phyloP scores from a whole-genome alignment of 92 coral and sea anemone genomes.

The Desmophyllum pertusum region DNA sequence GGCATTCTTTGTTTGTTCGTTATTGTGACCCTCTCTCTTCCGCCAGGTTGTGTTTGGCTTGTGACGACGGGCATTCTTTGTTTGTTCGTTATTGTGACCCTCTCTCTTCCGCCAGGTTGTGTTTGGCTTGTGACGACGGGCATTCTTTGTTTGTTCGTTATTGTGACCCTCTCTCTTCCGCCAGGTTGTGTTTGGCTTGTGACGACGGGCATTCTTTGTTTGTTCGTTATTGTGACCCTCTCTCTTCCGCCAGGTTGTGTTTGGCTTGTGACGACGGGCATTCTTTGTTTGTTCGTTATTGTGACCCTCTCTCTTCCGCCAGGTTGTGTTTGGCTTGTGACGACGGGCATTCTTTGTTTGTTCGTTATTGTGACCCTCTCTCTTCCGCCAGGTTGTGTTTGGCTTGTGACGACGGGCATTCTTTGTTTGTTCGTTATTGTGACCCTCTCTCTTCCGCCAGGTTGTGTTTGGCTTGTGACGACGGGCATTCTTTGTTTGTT shows the following conservation, averaged over 20 bases:
- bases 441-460: too few species aligned
- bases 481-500: too few species aligned
- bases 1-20: slow-evolving; percentile 31
- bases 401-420: too few species aligned
- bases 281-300: slow-evolving; percentile 26
- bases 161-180: slow-evolving; percentile 36
- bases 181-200: slow-evolving; percentile 38
- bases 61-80: slow-evolving; percentile 39
- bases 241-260: slow-evolving; percentile 29
- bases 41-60: slow-evolving; percentile 39
- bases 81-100: slow-evolving; percentile 34
- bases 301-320: too few species aligned
- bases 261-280: slow-evolving; percentile 38
- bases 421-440: too few species aligned
- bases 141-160: slow-evolving; percentile 35
- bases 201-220: slow-evolving; percentile 26
- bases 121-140: slow-evolving; percentile 39
- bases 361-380: too few species aligned
- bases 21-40: slow-evolving; percentile 38
- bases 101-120: slow-evolving; percentile 39
- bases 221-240: slow-evolving; percentile 35
- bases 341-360: too few species aligned
- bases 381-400: too few species aligned
- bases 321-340: too few species aligned
- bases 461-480: too few species aligned